Conservation (phyloP, 2,888 invertebrate genomes). For the Hydraecia micacea region DNA sequence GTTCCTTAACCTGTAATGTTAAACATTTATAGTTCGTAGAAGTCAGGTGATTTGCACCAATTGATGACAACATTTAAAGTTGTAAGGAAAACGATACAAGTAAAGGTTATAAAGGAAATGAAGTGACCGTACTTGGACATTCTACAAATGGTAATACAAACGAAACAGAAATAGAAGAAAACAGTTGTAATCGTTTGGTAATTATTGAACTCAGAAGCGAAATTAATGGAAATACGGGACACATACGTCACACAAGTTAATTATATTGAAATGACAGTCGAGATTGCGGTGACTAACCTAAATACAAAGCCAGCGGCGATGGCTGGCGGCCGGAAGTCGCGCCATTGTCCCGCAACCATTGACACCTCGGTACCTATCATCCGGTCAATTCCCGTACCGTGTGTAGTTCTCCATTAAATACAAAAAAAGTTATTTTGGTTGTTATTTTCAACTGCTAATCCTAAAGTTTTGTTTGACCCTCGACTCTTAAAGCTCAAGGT, state of each 20-base stretch:
- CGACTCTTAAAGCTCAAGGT: neutral
- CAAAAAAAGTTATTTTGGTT: conserved; percentile 27
- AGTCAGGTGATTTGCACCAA: neutral
- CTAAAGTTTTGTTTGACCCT: neutral
- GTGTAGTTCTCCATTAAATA: conserved; percentile 48
- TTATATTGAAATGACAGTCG: conserved; percentile 87
- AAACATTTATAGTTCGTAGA: conserved; percentile 6
- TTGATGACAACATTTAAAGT: conserved; percentile 10
- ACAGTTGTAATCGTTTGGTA: conserved; percentile 44
- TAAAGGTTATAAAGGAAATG: conserved; percentile 24
- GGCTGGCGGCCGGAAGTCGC: conserved; percentile 84
- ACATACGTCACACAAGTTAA: conserved; percentile 82
- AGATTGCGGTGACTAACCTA: conserved; percentile 90
- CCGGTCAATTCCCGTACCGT: conserved; percentile 85
- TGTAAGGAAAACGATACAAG: conserved; percentile 14
- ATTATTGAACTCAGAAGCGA: conserved; percentile 66
- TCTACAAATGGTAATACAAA: conserved; percentile 6
- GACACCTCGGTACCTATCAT: conserved; percentile 88
- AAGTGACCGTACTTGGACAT: neutral
- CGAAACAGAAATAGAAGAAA: conserved; percentile 2
- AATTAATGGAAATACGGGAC: conserved; percentile 79
- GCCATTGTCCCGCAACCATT: conserved; percentile 89
- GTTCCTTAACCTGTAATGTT: conserved; percentile 21
- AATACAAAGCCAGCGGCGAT: conserved; percentile 86
- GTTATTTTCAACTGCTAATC: conserved; percentile 7